Evolutionary conservation across 2,113 vertebrate species (phyloP), one percentile per base, ranked within the genome.

Genomic region (Pseudorectes ferrugineus): DNA sequence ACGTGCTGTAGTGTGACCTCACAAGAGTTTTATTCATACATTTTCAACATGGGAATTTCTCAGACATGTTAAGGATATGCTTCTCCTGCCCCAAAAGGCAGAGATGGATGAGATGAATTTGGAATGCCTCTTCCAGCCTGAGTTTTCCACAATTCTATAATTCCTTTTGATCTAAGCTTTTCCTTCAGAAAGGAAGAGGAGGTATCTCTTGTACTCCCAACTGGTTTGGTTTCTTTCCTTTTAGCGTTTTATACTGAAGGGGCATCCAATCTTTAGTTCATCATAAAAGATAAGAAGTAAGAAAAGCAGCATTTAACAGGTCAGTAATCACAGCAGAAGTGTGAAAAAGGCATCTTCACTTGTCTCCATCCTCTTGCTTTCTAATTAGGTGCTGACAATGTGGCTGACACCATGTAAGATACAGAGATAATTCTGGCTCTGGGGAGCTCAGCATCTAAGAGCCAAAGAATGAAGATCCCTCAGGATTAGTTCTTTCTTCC

Each of bases 341-440:
- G 43, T 89, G 84, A 81, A 79, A 82, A 89, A 82, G 31, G 67
- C 14, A 83, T 31, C 20, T 70, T 80, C 67, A 24, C 29, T 61
- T 79, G 42, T n/a, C 35, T 79, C 13, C 18, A 40, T 58, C 54
- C 6, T 85, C 78, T 70, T 76, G 35, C 62, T 85, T 85, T 92
- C 74, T 94, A 94, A 95, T 95, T 89, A 95, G 65, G 68, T 59
- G 59, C 71, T 85, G 82, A 73, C 59, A 94, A 16, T 31, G 33
- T 43, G 74, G 58, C 65, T 94, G 91, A 72, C 61, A 58, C 40
- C 5, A 0, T 61, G n/a, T 63, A 66, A 89, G 62, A 91, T 75
- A 63, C 40, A 85, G 66, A 87, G 61, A 91, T 24, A 85, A 33
- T 16, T 91, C 84, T 76, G 73, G 42, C 66, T 85, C 74, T 55